A percentile compares a stretch with the other conserved stretches of the same genome.
Conservation (phyloP, 2,797 vertebrate species). For the Propithecus perrieri region DNA sequence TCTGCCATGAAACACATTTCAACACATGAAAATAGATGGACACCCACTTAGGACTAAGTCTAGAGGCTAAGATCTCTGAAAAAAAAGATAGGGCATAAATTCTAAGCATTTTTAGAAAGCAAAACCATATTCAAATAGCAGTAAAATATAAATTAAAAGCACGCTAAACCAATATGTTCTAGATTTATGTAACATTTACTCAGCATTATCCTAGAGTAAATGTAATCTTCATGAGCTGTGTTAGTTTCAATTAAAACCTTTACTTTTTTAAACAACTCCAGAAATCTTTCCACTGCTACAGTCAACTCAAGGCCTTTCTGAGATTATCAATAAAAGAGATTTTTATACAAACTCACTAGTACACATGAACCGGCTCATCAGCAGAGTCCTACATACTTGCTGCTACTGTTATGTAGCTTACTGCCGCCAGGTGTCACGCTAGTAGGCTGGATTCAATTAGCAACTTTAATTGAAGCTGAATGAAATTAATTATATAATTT, state of each 20-base stretch:
- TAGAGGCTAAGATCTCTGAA: background rate
- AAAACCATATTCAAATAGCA: conserved; percentile 51
- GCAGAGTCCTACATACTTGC: background rate
- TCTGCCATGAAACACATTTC: conserved; percentile 56
- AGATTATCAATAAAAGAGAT: conserved; percentile 35
- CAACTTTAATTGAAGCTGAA: conserved; percentile 79
- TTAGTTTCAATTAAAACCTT: conserved; percentile 66
- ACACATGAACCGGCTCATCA: background rate
- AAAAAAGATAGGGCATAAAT: background rate
- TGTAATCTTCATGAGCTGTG: conserved; percentile 49
- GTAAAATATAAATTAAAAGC: conserved; percentile 63
- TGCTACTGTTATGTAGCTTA: conserved; percentile 52
- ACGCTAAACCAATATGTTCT: conserved; percentile 58
- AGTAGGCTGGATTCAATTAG: conserved; percentile 80
- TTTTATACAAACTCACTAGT: background rate
- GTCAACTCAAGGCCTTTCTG: conserved; percentile 27
- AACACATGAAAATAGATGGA: conserved; percentile 49
- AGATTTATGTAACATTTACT: conserved; percentile 66
- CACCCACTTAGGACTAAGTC: conserved; percentile 33
- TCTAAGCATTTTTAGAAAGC: conserved; percentile 41
- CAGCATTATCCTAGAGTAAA: conserved; percentile 53
- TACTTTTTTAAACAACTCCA: conserved; percentile 52
- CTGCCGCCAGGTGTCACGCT: conserved; percentile 79
- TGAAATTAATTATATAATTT: conserved; percentile 82
- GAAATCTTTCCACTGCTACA: conserved; percentile 18